Base-by-base conservation (phyloP, 1,140 invertebrate genomes). In the Babylonia areolata region DNA sequence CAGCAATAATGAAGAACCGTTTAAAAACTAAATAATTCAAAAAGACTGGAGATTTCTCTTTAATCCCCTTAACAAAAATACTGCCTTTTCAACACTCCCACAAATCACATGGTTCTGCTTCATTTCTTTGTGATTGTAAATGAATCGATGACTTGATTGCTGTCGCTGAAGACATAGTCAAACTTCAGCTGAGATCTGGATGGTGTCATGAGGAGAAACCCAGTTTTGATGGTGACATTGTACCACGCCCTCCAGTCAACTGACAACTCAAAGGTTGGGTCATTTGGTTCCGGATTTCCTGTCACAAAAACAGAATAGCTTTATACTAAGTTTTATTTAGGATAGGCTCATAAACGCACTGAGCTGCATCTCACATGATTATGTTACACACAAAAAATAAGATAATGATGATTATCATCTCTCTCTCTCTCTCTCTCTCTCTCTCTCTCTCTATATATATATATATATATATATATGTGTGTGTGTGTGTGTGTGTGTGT, bases 281-380 rank as follows among this genome's bases (percentile, higher is more conserved):
- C 88, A 42, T 87, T 87, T 28, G 84, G 71, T 46, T 87, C 86
- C 12, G 88, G 88, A 54, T 89, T 89, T 35, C 88, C 88, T 71
- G 83, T 12, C 46, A 51, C 46, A n/a, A n/a, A n/a, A n/a, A n/a
- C 46, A 51, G 9, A 51, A 17, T 51, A 17, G 2, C 46, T 12
- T 51, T 51, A 17, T 51, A n/a, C n/a, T n/a, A n/a, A n/a, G n/a
- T n/a, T n/a, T n/a, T n/a, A n/a, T n/a, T n/a, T n/a, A n/a, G n/a
- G n/a, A n/a, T n/a, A n/a, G n/a, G n/a, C n/a, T n/a, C n/a, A n/a
- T n/a, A n/a, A n/a, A n/a, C n/a, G n/a, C n/a, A n/a, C n/a, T n/a
- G n/a, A n/a, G n/a, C n/a, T n/a, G n/a, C n/a, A n/a, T n/a, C n/a
- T n/a, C n/a, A n/a, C n/a, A n/a, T n/a, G n/a, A n/a, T n/a, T n/a